These are phyloP conservation scores for Drosophila infuscata DNA, from an alignment of 2,888 invertebrate species.

Conservation along the genomic window DNA sequence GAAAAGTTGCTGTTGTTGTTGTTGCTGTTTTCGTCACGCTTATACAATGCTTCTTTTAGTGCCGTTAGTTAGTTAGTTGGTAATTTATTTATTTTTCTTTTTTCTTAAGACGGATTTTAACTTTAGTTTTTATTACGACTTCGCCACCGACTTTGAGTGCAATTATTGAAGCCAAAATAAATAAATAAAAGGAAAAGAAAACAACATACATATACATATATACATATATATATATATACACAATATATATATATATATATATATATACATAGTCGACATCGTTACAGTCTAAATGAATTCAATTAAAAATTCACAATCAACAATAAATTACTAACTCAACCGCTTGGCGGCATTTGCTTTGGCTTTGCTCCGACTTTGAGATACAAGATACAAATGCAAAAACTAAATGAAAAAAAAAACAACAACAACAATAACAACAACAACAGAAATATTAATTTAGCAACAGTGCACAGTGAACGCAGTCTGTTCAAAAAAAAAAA, in stretches of 20 bases:
- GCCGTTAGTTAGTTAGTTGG: constrained; percentile 25
- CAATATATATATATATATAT: no score
- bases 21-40: constrained; percentile 67
- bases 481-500: background rate
- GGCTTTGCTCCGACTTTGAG: constrained; percentile 42
- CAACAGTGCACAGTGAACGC: constrained; percentile 56
- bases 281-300: constrained; percentile 63
- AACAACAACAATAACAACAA: background rate
- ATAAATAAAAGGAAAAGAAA: constrained; percentile 18
- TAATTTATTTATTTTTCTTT: constrained; percentile 22
- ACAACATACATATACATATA: background rate
- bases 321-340: constrained; percentile 64
- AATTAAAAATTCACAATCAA: constrained; percentile 74
- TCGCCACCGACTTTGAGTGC: constrained; percentile 36
- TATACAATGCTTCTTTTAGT: constrained; percentile 50
- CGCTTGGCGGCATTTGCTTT: constrained; percentile 60
- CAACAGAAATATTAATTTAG: constrained; percentile 33
- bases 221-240: no score
- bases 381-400: constrained; percentile 51
- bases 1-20: constrained; percentile 42
- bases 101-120: constrained; percentile 21
- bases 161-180: constrained; percentile 32
- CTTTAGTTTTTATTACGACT: constrained; percentile 25
- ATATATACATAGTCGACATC: constrained; percentile 3
- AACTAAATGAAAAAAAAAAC: constrained; percentile 5